Conservation (phyloP, 2,888 invertebrate genomes). For the Pristionchus exspectatus region DNA sequence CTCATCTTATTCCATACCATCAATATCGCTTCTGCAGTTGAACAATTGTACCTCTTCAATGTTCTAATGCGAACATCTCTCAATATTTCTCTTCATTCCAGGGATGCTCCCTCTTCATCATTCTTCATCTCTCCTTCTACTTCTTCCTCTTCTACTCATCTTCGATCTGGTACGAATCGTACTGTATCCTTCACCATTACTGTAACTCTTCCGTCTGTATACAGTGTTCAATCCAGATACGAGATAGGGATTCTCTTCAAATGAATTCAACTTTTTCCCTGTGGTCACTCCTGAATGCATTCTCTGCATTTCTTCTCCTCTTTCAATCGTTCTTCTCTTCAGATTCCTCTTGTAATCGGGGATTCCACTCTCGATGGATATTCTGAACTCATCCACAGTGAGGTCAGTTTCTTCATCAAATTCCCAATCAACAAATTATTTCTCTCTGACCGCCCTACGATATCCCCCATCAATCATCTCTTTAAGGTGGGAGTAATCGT, state of each 20-base stretch:
- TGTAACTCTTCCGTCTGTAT: too few species aligned
- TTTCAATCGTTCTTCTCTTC: background rate
- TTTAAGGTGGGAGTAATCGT: conserved; percentile 51
- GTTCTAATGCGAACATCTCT: background rate
- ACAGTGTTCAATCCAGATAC: background rate
- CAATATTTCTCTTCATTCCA: background rate
- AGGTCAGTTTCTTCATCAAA: conserved; percentile 7
- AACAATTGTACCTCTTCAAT: too few species aligned
- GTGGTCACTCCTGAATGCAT: conserved; percentile 25
- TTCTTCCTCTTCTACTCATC: background rate
- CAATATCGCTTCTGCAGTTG: background rate
- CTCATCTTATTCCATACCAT: background rate
- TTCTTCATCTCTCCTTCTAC: background rate
- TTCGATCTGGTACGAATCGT: background rate
- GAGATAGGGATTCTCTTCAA: background rate
- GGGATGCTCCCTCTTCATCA: background rate
- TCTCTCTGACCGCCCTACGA: too few species aligned
- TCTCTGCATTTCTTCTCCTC: conserved; percentile 20
- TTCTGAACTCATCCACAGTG: conserved; percentile 55
- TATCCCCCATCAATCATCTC: background rate
- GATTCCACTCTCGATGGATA: conserved; percentile 50
- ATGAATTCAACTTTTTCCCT: background rate
- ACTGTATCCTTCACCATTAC: background rate
- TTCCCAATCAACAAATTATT: background rate
- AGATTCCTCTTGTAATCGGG: background rate